phyloP scores from a whole-genome alignment of 2,888 invertebrate species.

The Agriopis marginaria region DNA sequence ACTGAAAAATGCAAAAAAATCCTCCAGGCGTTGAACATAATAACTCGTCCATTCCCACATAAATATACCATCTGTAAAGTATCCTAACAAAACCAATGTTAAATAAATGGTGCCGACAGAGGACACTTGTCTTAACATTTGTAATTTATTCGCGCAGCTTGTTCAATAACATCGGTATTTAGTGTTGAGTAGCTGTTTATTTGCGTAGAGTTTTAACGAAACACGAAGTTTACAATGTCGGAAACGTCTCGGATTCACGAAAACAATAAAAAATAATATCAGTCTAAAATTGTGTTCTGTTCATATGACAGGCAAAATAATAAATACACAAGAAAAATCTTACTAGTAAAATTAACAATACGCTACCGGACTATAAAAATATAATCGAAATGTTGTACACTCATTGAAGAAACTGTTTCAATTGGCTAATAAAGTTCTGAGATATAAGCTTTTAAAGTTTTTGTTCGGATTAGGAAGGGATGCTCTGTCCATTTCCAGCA shows the following conservation, averaged over 20 bases:
- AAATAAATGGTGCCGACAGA: conserved; percentile 29
- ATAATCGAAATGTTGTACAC: no score
- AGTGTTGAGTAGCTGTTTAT: conserved; percentile 5
- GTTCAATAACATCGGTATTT: conserved; percentile 15
- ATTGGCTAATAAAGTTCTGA: no score
- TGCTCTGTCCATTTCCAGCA: no score
- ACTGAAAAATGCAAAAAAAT: conserved; percentile 5
- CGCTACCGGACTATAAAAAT: no score
- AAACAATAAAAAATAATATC: background rate
- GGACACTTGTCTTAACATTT: conserved; percentile 23
- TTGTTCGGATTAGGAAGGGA: no score
- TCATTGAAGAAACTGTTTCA: no score
- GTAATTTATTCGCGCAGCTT: conserved; percentile 20
- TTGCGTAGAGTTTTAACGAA: conserved; percentile 11
- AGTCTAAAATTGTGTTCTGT: background rate
- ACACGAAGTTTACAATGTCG: conserved; percentile 5
- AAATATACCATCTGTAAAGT: conserved; percentile 22
- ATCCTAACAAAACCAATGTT: conserved; percentile 28
- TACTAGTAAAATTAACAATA: no score
- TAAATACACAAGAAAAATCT: no score
- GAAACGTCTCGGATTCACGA: background rate
- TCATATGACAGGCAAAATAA: background rate
- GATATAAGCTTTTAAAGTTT: no score
- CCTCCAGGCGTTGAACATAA: conserved; percentile 6
- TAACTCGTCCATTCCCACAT: conserved; percentile 16